Base-by-base conservation (phyloP, 2,113 vertebrate genomes). In the Peromyscus leucopus region DNA sequence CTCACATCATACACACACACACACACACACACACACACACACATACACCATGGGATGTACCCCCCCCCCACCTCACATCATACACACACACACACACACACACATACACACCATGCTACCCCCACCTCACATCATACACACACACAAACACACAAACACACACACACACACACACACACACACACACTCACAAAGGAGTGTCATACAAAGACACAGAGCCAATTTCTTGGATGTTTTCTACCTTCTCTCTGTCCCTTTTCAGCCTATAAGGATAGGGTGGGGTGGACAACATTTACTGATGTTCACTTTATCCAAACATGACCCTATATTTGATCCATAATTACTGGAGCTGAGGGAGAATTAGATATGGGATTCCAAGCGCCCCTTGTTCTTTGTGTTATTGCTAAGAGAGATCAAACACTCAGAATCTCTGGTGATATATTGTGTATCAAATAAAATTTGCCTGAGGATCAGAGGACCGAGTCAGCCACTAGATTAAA, bases 401-500 rank as follows among this genome's bases (percentile, higher is more conserved):
- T 80, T 67, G 69, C 28, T 90, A 69, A 93, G 59, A 95, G 26
- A 89, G 24, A 76, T 36, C n/a, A 24, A 84, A 86, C n/a, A 72
- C 63, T 86, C 36, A 15, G 11, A 71, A 83, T 86, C 51, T 71
- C 7, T 51, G 9, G 48, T 51, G 10, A 51, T 51, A 51, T 51
- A 51, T 51, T 51, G 51, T 51, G 51, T 51, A 51, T 51, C 51
- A 51, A 51, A 51, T 51, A 51, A 51, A 51, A 51, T 51, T 51
- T 51, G 51, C 51, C 51, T 51, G 51, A 51, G 51, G 51, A 51
- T 51, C 51, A 51, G 51, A 51, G 51, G 51, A 51, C 51, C 8
- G 51, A 51, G 8, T 8, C 7, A 51, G 51, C 51, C 51, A 51
- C 51, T 51, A 51, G 51, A 51, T 51, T 51, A 51, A 51, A 51